Base-by-base conservation (phyloP, 2,113 vertebrate genomes). In the Sceloporus tristichus region DNA sequence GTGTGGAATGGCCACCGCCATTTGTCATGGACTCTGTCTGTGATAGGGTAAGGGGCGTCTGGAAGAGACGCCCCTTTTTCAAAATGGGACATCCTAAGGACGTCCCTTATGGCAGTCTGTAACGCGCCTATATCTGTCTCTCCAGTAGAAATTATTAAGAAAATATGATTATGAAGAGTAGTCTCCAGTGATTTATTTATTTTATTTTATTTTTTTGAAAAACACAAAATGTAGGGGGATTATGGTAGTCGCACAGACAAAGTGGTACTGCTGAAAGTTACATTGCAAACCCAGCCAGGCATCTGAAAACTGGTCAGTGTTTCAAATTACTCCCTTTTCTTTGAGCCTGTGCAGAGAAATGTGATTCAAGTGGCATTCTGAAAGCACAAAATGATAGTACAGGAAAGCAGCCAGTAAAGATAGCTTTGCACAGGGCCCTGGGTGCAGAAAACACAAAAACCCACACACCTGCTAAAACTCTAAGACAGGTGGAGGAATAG, bases 391-490 rank as follows among this genome's bases (percentile, higher is more conserved):
- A 27, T 21, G 2, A 5, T 40, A 78, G 88, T 68, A 29, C 21
- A 2, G 25, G 79, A 73, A 88, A 92, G 83, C 1, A 87, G 54
- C 16, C 70, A 9, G 1, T 1, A 83, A 38, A 1, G 48, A 1
- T 4, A 84, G 18, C 2, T 93, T 92, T 87, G 4, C 14, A n/a
- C 65, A 19, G 18, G 13, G 5, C 48, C 29, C 9, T 4, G 34
- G 78, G 38, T 23, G 89, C 56, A 27, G 84, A 21, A 88, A 92
- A 88, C 70, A 81, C 2, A 92, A 84, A 74, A 18, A 1, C 65
- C 25, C 34, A 1, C 34, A 85, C 75, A 92, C 23, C 85, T 94
- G 80, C 74, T 90, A 62, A 77, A 85, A 82, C 68, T 66, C 13
- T 78, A 84, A 19, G 1, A 29, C 78, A 87, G 91, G 71, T 78